phyloP scores from a whole-genome alignment of 2,113 vertebrate species.

The Xiphorhynchus elegans region DNA sequence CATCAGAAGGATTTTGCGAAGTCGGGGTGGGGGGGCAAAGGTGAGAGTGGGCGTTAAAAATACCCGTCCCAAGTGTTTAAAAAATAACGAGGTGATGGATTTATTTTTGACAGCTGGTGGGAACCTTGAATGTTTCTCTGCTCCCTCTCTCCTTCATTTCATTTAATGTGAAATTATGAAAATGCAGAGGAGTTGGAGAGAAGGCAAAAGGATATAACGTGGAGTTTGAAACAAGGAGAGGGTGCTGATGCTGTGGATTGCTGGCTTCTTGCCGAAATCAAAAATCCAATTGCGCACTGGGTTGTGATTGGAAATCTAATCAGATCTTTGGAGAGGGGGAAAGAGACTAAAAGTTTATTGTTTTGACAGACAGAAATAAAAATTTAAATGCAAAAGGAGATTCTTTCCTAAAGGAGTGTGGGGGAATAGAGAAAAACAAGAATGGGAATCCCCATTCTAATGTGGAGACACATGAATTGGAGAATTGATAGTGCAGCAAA shows the following conservation, averaged over 20 bases:
- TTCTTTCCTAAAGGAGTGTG: neutral
- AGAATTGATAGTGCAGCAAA: constrained; percentile 64
- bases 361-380: neutral
- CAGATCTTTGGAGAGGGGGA: constrained; percentile 75
- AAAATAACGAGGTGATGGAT: constrained; percentile 51
- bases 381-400: neutral
- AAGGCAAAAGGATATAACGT: constrained; percentile 59
- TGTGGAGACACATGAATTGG: constrained; percentile 59
- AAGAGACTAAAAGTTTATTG: constrained; percentile 40
- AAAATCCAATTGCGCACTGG: constrained; percentile 88
- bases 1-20: constrained; percentile 50
- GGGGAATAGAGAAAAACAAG: neutral
- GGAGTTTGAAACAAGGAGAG: constrained; percentile 69
- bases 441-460: constrained; percentile 58
- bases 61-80: constrained; percentile 37
- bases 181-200: constrained; percentile 75
- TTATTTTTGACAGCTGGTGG: constrained; percentile 73
- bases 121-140: constrained; percentile 68
- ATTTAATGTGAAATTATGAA: constrained; percentile 74
- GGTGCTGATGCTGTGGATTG: constrained; percentile 60
- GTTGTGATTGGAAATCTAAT: constrained; percentile 96
- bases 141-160: constrained; percentile 50
- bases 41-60: constrained; percentile 46
- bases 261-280: constrained; percentile 71
- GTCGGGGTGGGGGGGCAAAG: neutral